phyloP scores from a whole-genome alignment of 2,113 vertebrate genomes.

The Jaculus jaculus region DNA sequence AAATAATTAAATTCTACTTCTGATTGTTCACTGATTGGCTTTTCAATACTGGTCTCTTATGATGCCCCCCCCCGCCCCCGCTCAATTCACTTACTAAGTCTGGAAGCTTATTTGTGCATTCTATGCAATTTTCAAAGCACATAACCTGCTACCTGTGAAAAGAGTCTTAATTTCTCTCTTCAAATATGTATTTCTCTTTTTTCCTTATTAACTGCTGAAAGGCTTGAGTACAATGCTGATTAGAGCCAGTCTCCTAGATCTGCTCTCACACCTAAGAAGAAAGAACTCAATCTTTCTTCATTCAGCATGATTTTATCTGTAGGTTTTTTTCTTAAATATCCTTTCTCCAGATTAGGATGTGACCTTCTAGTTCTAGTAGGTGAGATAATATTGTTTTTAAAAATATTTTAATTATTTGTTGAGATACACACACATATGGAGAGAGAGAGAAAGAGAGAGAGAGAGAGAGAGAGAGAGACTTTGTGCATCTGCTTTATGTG shows the following conservation, averaged over 20 bases:
- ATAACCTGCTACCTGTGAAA: neutral
- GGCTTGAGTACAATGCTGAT: neutral
- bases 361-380: neutral
- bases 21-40: neutral
- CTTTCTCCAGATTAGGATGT: neutral
- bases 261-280: too few relatives aligned
- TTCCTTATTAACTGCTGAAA: neutral
- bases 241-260: neutral
- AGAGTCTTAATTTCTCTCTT: neutral
- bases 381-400: neutral
- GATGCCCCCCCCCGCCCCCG: neutral
- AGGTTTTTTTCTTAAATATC: neutral
- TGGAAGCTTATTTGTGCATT: neutral
- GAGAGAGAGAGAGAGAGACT: too few relatives aligned
- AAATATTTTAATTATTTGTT: neutral
- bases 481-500: too few relatives aligned
- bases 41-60: neutral
- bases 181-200: too few relatives aligned
- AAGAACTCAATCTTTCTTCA: neutral
- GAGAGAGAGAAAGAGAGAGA: too few relatives aligned
- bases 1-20: neutral
- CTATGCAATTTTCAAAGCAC: neutral
- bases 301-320: too few relatives aligned
- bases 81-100: neutral
- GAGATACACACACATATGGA: too few relatives aligned